phyloP scores from a whole-genome alignment of 2,888 invertebrate species.

The Agonum fuliginosum region DNA sequence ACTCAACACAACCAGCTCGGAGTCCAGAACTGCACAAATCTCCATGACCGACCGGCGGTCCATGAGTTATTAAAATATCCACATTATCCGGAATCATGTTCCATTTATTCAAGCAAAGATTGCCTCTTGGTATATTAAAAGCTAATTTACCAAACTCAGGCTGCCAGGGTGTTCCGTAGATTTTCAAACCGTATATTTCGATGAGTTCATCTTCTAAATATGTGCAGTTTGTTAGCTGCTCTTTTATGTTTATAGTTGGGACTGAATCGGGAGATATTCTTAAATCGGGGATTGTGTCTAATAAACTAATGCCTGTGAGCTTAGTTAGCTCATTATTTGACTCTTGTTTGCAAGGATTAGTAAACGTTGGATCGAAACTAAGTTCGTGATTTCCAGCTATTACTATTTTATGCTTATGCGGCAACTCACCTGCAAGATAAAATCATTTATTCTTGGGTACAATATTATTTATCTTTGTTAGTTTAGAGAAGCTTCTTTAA shows the following conservation, averaged over 20 bases:
- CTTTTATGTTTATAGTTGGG: slow-evolving; percentile 78
- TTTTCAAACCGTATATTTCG: slow-evolving; percentile 82
- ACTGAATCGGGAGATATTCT: slow-evolving; percentile 81
- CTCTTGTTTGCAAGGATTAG: slow-evolving; percentile 75
- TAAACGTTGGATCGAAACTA: slow-evolving; percentile 84
- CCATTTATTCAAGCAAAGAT: slow-evolving; percentile 84
- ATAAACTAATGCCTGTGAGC: slow-evolving; percentile 74
- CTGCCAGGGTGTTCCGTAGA: slow-evolving; percentile 91
- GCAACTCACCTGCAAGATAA: slow-evolving; percentile 72
- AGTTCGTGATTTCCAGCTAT: slow-evolving; percentile 92
- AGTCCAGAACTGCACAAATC: slow-evolving; percentile 84
- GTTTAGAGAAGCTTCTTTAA: too few relatives aligned
- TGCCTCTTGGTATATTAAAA: slow-evolving; percentile 85
- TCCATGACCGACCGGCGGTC: slow-evolving; percentile 89
- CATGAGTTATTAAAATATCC: slow-evolving; percentile 88
- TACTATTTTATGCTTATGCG: slow-evolving; percentile 86
- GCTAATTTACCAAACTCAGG: slow-evolving; percentile 90
- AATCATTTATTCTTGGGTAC: not conserved
- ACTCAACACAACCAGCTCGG: slow-evolving; percentile 88
- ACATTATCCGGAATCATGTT: slow-evolving; percentile 83
- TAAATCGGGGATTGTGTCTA: slow-evolving; percentile 80
- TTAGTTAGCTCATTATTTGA: slow-evolving; percentile 66
- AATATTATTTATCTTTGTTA: too few relatives aligned
- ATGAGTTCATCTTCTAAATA: slow-evolving; percentile 84
- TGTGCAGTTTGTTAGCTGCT: slow-evolving; percentile 84